Percentiles rank a stretch among this genome's conserved stretches.
These are phyloP conservation scores for Drosophila biarmipes DNA, from an alignment of 1,140 invertebrate species.

Conservation along the genomic window DNA sequence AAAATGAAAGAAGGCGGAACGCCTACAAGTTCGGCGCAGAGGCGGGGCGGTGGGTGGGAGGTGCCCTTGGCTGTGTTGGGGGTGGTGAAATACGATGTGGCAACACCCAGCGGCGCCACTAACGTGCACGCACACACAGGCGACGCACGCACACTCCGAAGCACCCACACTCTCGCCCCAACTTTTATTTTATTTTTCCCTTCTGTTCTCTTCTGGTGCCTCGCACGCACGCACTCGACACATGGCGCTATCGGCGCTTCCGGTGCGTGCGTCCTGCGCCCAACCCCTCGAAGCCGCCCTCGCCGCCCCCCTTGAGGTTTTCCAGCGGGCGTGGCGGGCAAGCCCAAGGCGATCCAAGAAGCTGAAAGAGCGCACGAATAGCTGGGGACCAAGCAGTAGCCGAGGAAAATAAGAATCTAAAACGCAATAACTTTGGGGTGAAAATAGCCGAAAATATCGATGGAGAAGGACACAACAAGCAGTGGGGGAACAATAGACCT, in stretches of 20 bases:
- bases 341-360: constrained; percentile 52
- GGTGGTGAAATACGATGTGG: constrained; percentile 82
- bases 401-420: constrained; percentile 70
- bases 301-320: constrained; percentile 27
- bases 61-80: constrained; percentile 44
- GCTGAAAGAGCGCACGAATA: constrained; percentile 32
- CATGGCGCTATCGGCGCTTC: constrained; percentile 81
- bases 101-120: constrained; percentile 77
- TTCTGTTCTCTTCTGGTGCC: constrained; percentile 42
- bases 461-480: constrained; percentile 62
- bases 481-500: constrained; percentile 8
- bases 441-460: constrained; percentile 83
- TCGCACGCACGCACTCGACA: constrained; percentile 79
- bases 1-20: constrained; percentile 80
- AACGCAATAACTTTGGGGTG: constrained; percentile 83
- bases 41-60: constrained; percentile 4
- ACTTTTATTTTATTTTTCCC: constrained; percentile 8
- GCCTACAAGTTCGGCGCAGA: constrained; percentile 63
- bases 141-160: constrained; percentile 5
- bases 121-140: constrained; percentile 48
- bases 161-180: constrained; percentile 15
- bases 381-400: constrained; percentile 31
- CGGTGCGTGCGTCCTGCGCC: constrained; percentile 66
- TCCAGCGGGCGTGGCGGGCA: constrained; percentile 46
- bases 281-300: constrained; percentile 8